Base-by-base conservation (phyloP, 2,113 vertebrate species). In the Entomyzon cyanotis region DNA sequence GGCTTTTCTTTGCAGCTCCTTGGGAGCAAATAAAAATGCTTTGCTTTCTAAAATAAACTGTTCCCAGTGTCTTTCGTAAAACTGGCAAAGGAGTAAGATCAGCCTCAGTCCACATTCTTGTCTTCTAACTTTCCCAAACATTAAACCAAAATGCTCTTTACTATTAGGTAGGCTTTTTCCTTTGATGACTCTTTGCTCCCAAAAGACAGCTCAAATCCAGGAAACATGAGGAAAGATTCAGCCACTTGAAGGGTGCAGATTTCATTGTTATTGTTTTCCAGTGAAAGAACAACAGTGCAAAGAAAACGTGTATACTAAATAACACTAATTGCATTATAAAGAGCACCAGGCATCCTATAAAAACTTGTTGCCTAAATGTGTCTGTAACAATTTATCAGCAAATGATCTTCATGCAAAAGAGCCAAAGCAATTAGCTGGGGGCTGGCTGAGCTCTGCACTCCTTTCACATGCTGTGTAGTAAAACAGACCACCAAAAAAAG, bases 351-450 rank as follows among this genome's bases (percentile, higher is more conserved):
- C 79, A 90, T 55, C 70, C 85, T 88, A 92, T 77, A 91, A 96
- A 95, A 93, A 93, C 71, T 68, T 90, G 94, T 84, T 91, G 82
- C 83, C 85, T 87, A 49, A 88, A 86, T 75, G 56, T 49, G 64
- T 62, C 89, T 90, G 79, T 94, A 84, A 80, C 78, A 86, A 93
- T 89, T 93, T 90, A 95, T 95, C 93, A 90, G 79, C 52, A 81
- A 94, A 95, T 86, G 50, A 90, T 88, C 87, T 91, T 93, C 63
- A 59, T 31, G 55, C 47, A 90, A 94, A 88, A 68, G 63, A 97
- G 82, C 80, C 85, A 93, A 90, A 90, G 59, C 79, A 93, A 94
- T 93, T 88, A 95, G 63, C 31, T 62, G 63, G 76, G 46, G 33
- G 56, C 84, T 87, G 87, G 50, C 79, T 84, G 79, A 91, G 86